Evolutionary conservation across 2,113 vertebrate species (phyloP), one percentile per base, ranked within the genome.

Genomic region (Tylochromis polylepis): DNA sequence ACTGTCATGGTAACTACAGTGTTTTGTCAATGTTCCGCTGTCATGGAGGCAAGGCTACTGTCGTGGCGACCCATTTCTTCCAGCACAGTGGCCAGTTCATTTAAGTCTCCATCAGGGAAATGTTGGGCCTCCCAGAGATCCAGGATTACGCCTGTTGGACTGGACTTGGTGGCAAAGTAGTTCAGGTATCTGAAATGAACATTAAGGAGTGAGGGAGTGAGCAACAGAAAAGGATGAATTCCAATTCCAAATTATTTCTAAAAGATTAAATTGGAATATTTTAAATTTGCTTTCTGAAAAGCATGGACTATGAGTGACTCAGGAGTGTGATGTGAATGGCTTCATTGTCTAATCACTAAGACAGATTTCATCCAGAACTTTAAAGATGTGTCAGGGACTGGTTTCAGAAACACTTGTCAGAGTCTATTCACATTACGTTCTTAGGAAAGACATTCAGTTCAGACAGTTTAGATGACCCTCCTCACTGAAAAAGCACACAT

Each of bases 91-190:
- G 98, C 98, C 95, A 99, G 96, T 92, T 96, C 95, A 88, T 97
- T 98, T 85, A 99, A 96, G 94, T 98, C 98, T 89, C 98, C 98
- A 1, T 99, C 98, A 0, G 98, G 98, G 94, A 98, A 99, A 94
- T 99, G 98, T 94, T 98, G 98, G 53, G 97, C 98, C 96, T 99
- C 98, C 98, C 98, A 99, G 9, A 99, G 97, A 94, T 99, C 98
- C 95, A 99, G 95, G 93, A 99, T 98, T 38, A 98, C 98, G 0
- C 98, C 98, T 0, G 98, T 99, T 0, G 98, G 98, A 91, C 98
- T 99, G 0, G 98, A 97, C 95, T 98, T 99, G 5, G 98, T 99
- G 85, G 98, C 98, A 96, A 99, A 99, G 95, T 99, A 99, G 95
- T 99, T 99, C 93, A 99, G 95, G 91, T 99, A 99, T 95, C 98